phyloP scores from a whole-genome alignment of 2,113 vertebrate species.

The Jaculus jaculus region DNA sequence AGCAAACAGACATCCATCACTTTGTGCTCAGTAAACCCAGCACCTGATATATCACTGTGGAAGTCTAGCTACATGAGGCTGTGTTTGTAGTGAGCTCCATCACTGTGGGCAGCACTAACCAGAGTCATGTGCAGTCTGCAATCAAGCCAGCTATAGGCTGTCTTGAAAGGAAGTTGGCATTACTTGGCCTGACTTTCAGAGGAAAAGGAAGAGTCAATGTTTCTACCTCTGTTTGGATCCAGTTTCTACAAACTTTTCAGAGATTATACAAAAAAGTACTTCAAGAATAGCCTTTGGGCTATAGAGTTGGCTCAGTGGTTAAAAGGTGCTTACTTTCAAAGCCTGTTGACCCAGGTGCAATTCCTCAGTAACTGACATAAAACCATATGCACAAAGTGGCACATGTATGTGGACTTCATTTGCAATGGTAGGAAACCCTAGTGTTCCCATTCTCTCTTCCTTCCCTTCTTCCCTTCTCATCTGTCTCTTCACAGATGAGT shows the following conservation, averaged over 20 bases:
- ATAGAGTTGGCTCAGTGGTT: no score
- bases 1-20: not conserved
- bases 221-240: not conserved
- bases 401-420: no score
- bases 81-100: not conserved
- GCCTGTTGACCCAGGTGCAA: no score
- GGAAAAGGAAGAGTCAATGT: not conserved
- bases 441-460: no score
- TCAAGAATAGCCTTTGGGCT: not conserved
- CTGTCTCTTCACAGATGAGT: no score
- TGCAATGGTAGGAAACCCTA: no score
- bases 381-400: no score
- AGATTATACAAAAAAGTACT: not conserved
- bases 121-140: not conserved
- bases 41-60: not conserved
- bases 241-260: not conserved
- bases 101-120: not conserved
- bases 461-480: no score
- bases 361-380: no score
- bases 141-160: not conserved
- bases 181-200: not conserved
- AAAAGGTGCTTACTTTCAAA: no score
- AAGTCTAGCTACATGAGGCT: not conserved
- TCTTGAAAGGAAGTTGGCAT: not conserved
- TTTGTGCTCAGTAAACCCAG: not conserved